Base-by-base conservation (phyloP, 2,113 vertebrate species). In the Vombatus ursinus region DNA sequence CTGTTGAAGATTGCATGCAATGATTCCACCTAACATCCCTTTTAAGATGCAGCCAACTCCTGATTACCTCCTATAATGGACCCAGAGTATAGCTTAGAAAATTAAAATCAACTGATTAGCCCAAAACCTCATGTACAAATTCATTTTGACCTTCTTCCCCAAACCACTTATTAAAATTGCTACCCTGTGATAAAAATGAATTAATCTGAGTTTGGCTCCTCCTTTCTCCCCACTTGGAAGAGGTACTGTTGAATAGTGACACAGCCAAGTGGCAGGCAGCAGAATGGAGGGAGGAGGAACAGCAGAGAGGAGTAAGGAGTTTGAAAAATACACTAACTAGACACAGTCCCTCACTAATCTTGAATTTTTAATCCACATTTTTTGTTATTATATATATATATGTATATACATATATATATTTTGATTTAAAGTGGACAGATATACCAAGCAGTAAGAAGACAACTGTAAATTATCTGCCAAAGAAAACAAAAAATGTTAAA, bases 21-120 rank as follows among this genome's bases (percentile, higher is more conserved):
- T 94, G 92, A 90, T 84, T 93, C 31, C 91, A 94, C 50, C n/a
- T 93, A 54, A 84, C 2, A 6, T 44, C 5, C 44, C 68, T 44
- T 44, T 84, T 84, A 84, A 84, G 25, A 52, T 90, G 44, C 8
- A 92, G 6, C 57, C 90, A 95, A 84, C 19, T 95, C 48, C 94
- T 94, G 19, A 52, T 95, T 97, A 93, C 52, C 22, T 37, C 50
- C 44, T 95, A 0, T 92, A 23, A 47, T 91, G 50, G 26, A 48
- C 89, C 53, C 52, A 9, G 96, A 96, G 95, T 92, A 26, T 91
- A 96, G 12, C 90, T 91, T 96, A 47, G 19, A 93, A 19, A n/a
- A 92, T 95, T 95, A 90, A 96, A 94, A 91, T 92, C 77, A 91
- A 54, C 24, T 95, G 24, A n/a, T 54, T 94, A 92, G 91, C 50